These are phyloP conservation scores for Lepilemur ruficaudatus DNA, from an alignment of 2,797 vertebrate genomes.

Conservation along the genomic window DNA sequence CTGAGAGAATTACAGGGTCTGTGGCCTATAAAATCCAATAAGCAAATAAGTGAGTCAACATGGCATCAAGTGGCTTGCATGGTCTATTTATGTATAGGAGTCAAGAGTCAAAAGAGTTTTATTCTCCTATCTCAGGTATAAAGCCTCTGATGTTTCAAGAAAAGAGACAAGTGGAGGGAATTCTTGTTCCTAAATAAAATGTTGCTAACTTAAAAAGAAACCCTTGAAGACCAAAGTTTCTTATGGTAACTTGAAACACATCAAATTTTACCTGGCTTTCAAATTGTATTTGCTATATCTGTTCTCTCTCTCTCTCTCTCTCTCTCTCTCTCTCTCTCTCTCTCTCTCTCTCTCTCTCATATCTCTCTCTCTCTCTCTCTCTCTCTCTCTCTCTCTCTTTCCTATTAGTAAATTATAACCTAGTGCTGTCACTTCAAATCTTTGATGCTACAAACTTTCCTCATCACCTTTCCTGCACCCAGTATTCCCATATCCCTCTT, in stretches of 20 bases:
- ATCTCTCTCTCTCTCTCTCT: neutral
- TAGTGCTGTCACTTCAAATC: neutral
- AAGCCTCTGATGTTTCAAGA: constrained; percentile 28
- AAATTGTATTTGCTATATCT: neutral
- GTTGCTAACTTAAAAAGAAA: neutral
- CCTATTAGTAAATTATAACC: neutral
- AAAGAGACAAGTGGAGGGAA: neutral
- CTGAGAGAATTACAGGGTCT: neutral
- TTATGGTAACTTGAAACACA: neutral
- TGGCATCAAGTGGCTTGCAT: neutral
- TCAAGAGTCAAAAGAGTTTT: neutral
- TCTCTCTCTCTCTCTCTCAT: neutral
- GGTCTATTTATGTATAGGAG: neutral
- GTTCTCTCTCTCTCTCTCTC: neutral
- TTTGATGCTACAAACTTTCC: neutral
- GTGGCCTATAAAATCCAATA: neutral
- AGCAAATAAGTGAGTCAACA: neutral
- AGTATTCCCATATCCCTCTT: neutral
- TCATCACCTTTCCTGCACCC: neutral
- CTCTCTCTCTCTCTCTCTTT: neutral
- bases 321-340: neutral
- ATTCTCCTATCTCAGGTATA: neutral
- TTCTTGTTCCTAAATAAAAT: neutral
- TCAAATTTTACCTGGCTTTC: neutral
- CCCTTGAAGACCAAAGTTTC: neutral